Evolutionary conservation across 2,113 vertebrate genomes (phyloP).

Genomic region (Poeciliopsis prolifica): DNA sequence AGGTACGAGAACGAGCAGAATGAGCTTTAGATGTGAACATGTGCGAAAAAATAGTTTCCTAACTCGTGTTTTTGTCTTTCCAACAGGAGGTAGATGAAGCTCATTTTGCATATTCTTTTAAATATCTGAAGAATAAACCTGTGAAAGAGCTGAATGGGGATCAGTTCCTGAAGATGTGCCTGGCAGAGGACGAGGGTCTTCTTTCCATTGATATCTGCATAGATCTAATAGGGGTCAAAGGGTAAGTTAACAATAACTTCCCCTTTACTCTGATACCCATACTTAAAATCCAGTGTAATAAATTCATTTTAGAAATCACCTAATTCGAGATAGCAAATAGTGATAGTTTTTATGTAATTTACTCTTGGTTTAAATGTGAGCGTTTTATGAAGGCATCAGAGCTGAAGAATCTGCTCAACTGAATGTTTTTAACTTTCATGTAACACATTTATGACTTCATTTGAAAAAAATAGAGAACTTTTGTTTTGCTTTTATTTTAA

Average conservation of each 20-base stretch:
- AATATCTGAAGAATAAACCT: constrained; percentile 97
- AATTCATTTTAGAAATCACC: background rate
- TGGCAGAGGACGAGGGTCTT: constrained; percentile 92
- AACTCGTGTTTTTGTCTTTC: background rate
- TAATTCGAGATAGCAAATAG: background rate
- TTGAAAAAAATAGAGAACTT: no score
- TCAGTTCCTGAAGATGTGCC: constrained; percentile 95
- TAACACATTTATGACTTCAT: no score
- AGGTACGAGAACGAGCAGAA: constrained; percentile 77
- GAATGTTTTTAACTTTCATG: no score
- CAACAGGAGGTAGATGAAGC: constrained; percentile 93
- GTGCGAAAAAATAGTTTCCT: background rate
- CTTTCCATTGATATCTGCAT: constrained; percentile 94
- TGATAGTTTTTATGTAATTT: background rate
- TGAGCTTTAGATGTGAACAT: background rate
- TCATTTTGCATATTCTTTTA: constrained; percentile 96
- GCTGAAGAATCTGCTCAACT: background rate
- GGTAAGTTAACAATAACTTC: constrained; percentile 74
- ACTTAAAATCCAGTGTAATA: background rate
- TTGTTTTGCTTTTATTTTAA: no score
- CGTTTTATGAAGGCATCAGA: no score
- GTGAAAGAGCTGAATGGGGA: constrained; percentile 97
- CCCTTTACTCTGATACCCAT: background rate
- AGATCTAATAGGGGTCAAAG: constrained; percentile 95
- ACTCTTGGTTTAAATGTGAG: background rate